These are phyloP conservation scores for Aphrocallistes beatrix DNA, from an alignment of 37 sponge, comb jelly and placozoan species.

Conservation along the genomic window DNA sequence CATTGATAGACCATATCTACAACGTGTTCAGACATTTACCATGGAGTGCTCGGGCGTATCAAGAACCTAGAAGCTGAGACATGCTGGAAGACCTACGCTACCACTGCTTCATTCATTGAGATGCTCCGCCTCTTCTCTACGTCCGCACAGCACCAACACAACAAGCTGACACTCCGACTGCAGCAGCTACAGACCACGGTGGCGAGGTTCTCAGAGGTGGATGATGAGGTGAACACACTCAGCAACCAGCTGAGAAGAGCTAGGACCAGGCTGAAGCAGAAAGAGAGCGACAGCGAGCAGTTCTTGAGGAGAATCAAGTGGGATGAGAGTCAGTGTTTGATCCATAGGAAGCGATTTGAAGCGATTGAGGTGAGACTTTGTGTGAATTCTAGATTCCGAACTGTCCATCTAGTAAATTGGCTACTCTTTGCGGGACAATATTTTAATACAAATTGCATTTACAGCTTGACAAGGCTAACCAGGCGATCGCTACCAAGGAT, in stretches of 20 bases:
- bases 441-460: not conserved
- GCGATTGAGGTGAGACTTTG: not conserved
- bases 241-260: not conserved
- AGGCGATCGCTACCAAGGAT: not conserved
- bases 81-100: slow-evolving; percentile 1
- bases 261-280: not conserved
- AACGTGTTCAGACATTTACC: not conserved
- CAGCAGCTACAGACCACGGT: not conserved
- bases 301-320: not conserved
- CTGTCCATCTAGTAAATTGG: not conserved
- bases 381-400: too few relatives aligned
- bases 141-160: not conserved
- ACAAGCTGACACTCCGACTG: not conserved
- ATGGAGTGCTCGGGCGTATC: not conserved
- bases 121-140: not conserved
- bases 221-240: not conserved
- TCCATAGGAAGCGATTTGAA: not conserved
- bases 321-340: not conserved
- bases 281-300: not conserved
- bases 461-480: not conserved
- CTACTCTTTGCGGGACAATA: not conserved
- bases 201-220: not conserved
- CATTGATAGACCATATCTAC: not conserved
- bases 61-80: not conserved
- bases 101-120: not conserved